phyloP scores from a whole-genome alignment of 1,140 invertebrate species.

The Lasioglossum albipes region DNA sequence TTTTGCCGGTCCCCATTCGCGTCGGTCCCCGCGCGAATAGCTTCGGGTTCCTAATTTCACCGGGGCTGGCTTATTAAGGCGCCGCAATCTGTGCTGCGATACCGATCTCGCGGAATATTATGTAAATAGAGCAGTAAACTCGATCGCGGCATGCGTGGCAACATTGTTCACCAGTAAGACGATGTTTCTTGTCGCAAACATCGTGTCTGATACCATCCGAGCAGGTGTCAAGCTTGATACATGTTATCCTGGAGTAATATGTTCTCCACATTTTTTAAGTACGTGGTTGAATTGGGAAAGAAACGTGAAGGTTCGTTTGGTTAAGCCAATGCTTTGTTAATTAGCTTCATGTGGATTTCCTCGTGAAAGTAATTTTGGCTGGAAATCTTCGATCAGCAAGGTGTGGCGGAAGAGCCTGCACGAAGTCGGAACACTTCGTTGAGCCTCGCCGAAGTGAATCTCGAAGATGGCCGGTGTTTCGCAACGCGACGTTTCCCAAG shows the following conservation, averaged over 20 bases:
- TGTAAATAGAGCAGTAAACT: conserved; percentile 34
- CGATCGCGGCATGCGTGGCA: neutral
- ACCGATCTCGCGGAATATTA: conserved; percentile 59
- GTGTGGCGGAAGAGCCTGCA: no score
- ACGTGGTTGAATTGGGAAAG: no score
- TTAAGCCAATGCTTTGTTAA: no score
- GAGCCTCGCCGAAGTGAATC: no score
- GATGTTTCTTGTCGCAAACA: neutral
- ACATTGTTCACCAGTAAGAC: neutral
- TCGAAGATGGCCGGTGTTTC: no score
- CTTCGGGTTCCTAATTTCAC: conserved; percentile 31
- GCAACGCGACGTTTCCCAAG: no score
- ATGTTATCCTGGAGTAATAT: neutral
- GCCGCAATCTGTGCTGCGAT: conserved; percentile 48
- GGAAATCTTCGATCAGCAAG: no score
- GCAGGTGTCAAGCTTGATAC: neutral
- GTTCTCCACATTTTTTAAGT: no score
- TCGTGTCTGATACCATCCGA: neutral
- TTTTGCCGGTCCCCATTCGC: neutral
- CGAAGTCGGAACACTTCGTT: no score
- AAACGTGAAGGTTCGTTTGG: no score
- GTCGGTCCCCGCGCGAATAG: conserved; percentile 26
- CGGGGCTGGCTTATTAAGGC: conserved; percentile 3
- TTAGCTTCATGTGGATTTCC: no score
- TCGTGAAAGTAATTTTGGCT: no score